These are phyloP conservation scores for Oscheius myriophilus DNA, from an alignment of 2,888 invertebrate species.

Conservation along the genomic window DNA sequence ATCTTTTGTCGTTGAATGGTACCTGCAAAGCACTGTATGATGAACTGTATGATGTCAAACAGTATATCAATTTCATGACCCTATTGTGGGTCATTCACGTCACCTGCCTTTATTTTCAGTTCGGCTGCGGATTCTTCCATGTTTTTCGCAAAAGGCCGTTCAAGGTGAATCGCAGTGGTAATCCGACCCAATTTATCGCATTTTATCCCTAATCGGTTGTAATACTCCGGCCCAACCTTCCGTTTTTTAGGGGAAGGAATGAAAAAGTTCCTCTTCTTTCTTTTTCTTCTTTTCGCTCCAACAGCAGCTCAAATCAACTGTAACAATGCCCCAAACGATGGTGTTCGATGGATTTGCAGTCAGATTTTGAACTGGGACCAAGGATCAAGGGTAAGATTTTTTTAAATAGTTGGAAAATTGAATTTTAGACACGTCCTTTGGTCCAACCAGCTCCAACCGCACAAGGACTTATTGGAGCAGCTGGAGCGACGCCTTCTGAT, in stretches of 20 bases:
- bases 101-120: too few species aligned
- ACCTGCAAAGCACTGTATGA: too few species aligned
- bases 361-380: conserved; percentile 5
- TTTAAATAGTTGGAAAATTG: neutral
- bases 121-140: too few species aligned
- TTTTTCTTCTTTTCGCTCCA: neutral
- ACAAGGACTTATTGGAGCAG: too few species aligned
- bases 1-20: too few species aligned
- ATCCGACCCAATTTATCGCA: neutral
- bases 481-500: conserved; percentile 35
- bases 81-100: too few species aligned
- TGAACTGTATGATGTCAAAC: too few species aligned
- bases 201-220: neutral
- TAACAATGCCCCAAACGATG: neutral
- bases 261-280: neutral
- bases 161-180: neutral
- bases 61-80: too few species aligned
- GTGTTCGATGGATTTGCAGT: neutral
- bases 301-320: neutral
- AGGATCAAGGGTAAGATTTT: neutral
- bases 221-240: neutral
- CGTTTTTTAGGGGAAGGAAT: neutral
- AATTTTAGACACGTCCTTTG: neutral
- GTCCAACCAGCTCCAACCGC: neutral
- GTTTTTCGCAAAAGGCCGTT: too few species aligned